Base-by-base conservation (phyloP, 2,113 vertebrate genomes). In the Chionomys nivalis region DNA sequence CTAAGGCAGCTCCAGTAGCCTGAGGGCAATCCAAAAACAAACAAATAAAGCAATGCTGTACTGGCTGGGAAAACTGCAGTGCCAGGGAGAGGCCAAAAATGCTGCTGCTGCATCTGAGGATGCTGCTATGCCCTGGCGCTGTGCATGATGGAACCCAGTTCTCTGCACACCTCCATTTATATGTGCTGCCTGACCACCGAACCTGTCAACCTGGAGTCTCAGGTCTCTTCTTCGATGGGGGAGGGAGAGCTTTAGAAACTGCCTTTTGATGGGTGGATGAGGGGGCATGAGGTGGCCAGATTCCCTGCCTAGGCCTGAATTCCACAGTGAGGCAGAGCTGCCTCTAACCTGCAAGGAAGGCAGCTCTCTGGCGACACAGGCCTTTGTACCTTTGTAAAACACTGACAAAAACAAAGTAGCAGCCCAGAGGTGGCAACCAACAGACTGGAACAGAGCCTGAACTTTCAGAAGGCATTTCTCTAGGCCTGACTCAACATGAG, bases 381-480 rank as follows among this genome's bases (percentile, higher is more conserved):
- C 49, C 49, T 52, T 52, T 52, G 49, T 52, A 52, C 39, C 87
- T 95, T 94, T 91, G 31, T 93, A 63, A 93, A 94, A 94, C 68
- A 28, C 24, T 0, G 1, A 58, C 68, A 66, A 23, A 87, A 44
- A 78, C 61, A 33, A 86, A 89, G 93, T 33, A n/a, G 6, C 6
- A 0, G 9, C 33, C 52, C 61, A 81, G 78, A 92, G 90, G 91
- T 77, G 58, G 65, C 44, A 73, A 86, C 55, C 5, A 26, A 42
- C 78, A 58, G 49, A 89, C 72, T 87, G 47, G 33, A 96, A 61
- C 44, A 42, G 26, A 94, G 58, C 70, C 68, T 68, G 44, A 4
- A n/a, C 87, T 92, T 96, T 76, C 17, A 33, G n/a, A 90, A 92
- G 58, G 65, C 42, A 2, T 94, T 79, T 87, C 85, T 73, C 79